These are phyloP conservation scores for Pristionchus entomophagus DNA, from an alignment of 2,888 invertebrate genomes.

Conservation along the genomic window DNA sequence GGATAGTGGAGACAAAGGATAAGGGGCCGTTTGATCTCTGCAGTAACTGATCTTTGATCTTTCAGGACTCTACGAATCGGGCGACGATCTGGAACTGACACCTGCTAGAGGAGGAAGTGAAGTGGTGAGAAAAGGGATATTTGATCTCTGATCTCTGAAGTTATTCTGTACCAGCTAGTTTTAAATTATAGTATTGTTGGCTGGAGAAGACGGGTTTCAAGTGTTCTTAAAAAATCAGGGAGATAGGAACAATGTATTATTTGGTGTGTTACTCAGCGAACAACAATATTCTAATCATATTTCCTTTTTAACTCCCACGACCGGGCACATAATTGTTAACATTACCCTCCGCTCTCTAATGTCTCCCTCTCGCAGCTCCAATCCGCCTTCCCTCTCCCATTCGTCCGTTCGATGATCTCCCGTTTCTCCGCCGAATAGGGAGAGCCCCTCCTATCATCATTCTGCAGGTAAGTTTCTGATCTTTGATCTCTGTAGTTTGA, in stretches of 20 bases:
- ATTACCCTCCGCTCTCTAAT: no score
- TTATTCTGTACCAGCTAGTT: no score
- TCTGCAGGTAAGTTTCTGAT: conserved; percentile 52
- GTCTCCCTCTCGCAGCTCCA: conserved; percentile 49
- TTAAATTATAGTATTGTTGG: no score
- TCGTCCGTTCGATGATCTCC: conserved; percentile 57
- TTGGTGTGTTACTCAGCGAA: no score
- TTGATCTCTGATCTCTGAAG: conserved; percentile 3
- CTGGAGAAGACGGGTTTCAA: no score
- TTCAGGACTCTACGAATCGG: conserved; percentile 55
- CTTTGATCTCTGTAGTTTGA: no score
- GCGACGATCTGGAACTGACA: conserved; percentile 53
- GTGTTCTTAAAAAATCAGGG: no score
- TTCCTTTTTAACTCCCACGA: no score
- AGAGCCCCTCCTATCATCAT: conserved; percentile 61
- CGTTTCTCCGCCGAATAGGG: conserved; percentile 62
- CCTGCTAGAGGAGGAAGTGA: neutral
- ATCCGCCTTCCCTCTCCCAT: conserved; percentile 57
- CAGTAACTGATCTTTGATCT: conserved; percentile 37
- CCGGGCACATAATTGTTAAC: no score
- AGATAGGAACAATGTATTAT: no score
- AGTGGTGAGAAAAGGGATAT: conserved; percentile 40
- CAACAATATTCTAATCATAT: no score
- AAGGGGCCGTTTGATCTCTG: neutral
- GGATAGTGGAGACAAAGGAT: neutral